Evolutionary conservation across 2,888 invertebrate genomes (phyloP), one percentile per base, ranked within the genome.

Genomic region (Ennomos fuscantarius): DNA sequence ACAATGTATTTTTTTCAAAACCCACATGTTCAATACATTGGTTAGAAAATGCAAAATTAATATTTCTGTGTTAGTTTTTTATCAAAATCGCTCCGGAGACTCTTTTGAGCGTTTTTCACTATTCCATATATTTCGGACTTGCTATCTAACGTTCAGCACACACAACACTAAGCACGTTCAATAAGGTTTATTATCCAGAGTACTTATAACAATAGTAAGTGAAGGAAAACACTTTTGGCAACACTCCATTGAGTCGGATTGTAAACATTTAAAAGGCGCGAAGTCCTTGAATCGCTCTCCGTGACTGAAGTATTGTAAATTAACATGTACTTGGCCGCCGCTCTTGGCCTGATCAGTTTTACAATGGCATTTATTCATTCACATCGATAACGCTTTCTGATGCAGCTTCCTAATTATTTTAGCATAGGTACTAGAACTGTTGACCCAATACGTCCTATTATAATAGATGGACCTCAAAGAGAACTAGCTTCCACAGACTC

Each of bases 261-360:
- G 79, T 78, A 86, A 87, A 87, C 82, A 86, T 79, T 79, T 74
- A 74, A 82, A 77, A 78, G 75, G 78, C 83, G 73, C 80, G 65
- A 82, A 86, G 81, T 82, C 82, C 82, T 85, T 79, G 81, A 76
- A 70, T 76, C 73, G 68, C 55, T 62, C 70, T 73, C 79, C 80
- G 81, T 83, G 78, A 79, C 82, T 72, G 77, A 84, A 81, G 77
- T 78, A 81, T 80, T 82, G 76, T 74, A 84, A 81, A 80, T 83
- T 79, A 76, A 79, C 75, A 79, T 70, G 74, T 79, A 76, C 73
- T 75, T 76, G 70, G 68, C 65, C 65, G 47, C 49, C 52, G 62
- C 46, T 52, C 61, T 61, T 72, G 72, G 60, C 58, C 49, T 64
- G 59, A 54, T 70, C 49, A 66, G 61, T 44, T 66, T 68, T 74